A percentile compares a stretch with the other conserved stretches of the same genome.
phyloP scores from a whole-genome alignment of 1,140 invertebrate genomes.

The Bombus huntii region DNA sequence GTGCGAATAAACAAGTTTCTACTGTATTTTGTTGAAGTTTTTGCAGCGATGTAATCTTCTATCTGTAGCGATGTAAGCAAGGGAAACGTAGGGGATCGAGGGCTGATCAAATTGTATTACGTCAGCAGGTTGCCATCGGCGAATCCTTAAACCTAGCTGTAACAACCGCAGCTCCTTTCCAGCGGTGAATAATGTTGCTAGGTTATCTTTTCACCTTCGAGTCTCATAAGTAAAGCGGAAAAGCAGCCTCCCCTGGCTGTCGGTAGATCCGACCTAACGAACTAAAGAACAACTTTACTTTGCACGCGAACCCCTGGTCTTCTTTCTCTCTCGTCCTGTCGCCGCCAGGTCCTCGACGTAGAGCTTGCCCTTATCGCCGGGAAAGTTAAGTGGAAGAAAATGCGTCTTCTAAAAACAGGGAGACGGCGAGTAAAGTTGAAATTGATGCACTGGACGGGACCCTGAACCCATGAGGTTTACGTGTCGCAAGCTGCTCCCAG shows the following conservation, averaged over 20 bases:
- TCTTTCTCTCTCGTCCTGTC: slow-evolving; percentile 41
- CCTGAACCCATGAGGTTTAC: slow-evolving; percentile 56
- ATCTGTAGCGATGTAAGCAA: not conserved
- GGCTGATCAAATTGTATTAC: slow-evolving; percentile 19
- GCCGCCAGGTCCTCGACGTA: slow-evolving; percentile 37
- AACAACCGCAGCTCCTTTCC: slow-evolving; percentile 22
- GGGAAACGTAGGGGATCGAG: too few species aligned
- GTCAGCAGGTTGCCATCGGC: slow-evolving; percentile 16
- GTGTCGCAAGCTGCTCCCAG: slow-evolving; percentile 34
- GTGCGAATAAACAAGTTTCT: not conserved
- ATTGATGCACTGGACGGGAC: slow-evolving; percentile 77
- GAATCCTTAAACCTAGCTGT: not conserved
- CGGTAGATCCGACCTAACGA: slow-evolving; percentile 74
- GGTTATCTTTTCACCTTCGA: slow-evolving; percentile 81
- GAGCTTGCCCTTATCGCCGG: slow-evolving; percentile 73
- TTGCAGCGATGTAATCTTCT: not conserved
- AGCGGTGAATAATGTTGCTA: slow-evolving; percentile 77
- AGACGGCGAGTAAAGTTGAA: slow-evolving; percentile 72
- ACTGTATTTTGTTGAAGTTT: not conserved
- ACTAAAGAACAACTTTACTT: slow-evolving; percentile 80
- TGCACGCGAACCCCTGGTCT: slow-evolving; percentile 59
- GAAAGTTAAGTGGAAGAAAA: slow-evolving; percentile 82
- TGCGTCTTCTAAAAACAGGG: slow-evolving; percentile 71
- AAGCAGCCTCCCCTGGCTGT: slow-evolving; percentile 43
- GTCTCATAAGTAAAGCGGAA: slow-evolving; percentile 76